A percentile compares a stretch with the other conserved stretches of the same genome.
These are phyloP conservation scores for Rhimphoctona megacephalus DNA, from an alignment of 2,888 invertebrate genomes.

Conservation along the genomic window DNA sequence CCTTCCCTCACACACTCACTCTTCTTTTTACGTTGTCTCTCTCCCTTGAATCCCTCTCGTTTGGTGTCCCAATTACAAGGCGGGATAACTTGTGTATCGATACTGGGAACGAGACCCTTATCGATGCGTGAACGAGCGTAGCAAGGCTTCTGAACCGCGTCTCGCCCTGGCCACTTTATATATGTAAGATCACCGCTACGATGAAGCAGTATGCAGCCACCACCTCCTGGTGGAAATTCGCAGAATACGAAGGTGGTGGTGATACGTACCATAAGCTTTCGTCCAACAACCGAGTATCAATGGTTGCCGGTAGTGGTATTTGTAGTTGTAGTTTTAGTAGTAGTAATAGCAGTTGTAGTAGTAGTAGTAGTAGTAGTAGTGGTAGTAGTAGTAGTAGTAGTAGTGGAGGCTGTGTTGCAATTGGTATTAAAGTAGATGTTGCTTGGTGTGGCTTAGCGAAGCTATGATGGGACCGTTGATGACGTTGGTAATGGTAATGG, in stretches of 20 bases:
- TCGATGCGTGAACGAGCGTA: slow-evolving; percentile 80
- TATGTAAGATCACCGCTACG: slow-evolving; percentile 82
- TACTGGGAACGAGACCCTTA: slow-evolving; percentile 56
- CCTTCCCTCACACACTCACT: slow-evolving; percentile 50
- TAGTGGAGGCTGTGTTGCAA: background rate
- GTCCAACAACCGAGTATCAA: slow-evolving; percentile 38
- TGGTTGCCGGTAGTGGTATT: slow-evolving; percentile 48
- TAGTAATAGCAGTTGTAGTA: background rate
- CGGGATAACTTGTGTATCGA: slow-evolving; percentile 13
- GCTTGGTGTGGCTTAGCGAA: slow-evolving; percentile 28
- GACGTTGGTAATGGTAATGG: slow-evolving; percentile 51
- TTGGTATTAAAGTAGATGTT: slow-evolving; percentile 10
- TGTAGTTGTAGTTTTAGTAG: slow-evolving; percentile 21
- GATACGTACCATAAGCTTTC: slow-evolving; percentile 34
- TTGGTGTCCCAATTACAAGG: slow-evolving; percentile 8
- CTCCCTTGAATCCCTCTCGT: background rate
- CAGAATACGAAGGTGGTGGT: slow-evolving; percentile 64
- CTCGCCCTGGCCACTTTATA: slow-evolving; percentile 83
- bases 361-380: slow-evolving; percentile 8
- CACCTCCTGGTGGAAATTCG: slow-evolving; percentile 77
- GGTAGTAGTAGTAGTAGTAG: background rate
- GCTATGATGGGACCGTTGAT: slow-evolving; percentile 26
- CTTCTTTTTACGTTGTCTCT: slow-evolving; percentile 9
- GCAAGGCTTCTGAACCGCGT: slow-evolving; percentile 83
- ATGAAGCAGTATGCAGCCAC: slow-evolving; percentile 72